Evolutionary conservation across 1,140 invertebrate species (phyloP), one percentile per base, ranked within the genome.

Genomic region (Hylaeus anthracinus): DNA sequence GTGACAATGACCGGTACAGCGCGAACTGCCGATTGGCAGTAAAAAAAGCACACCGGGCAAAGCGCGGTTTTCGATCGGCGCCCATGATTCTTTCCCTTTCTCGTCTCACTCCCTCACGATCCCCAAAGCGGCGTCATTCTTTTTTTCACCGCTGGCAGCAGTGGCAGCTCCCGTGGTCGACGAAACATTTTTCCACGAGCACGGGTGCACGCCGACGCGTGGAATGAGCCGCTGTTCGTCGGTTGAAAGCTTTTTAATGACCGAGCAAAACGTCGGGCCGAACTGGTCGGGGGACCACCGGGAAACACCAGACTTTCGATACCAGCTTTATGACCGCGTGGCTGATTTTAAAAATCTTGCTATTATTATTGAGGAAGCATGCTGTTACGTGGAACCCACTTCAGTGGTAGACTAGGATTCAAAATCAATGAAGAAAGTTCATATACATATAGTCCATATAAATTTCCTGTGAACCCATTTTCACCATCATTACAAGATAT

Each of bases 241-340:
- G 85, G 72, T 88, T 87, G 90, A 91, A 91, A 91, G 89, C 86
- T 90, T 90, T 91, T 90, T 91, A 91, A 90, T 86, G 86, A 87
- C 83, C 72, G 85, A 39, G 69, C 82, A 89, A 89, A 91, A 88
- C 75, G 85, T 63, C 83, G 67, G 75, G 45, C 82, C 74, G 73
- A 78, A 73, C 69, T 77, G 58, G 72, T 15, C 58, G 61, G 26
- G 37, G 26, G 72, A 63, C n/a, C 9, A 37, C 51, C 15, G 6
- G 8, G 60, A 56, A 55, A 37, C n/a, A 10, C 6, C 58, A 6
- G 58, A 58, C 61, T 58, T 55, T 73, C n/a, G 6, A 63, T 72
- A 6, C 41, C 6, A 1, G 15, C 26, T 41, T 71, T 53, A 26
- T 14, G 26, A 60, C 51, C 45, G n/a, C 5, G 26, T 26, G 58